Evolutionary conservation across 2,888 invertebrate genomes (phyloP), one percentile per base, ranked within the genome.

Genomic region (Nemotelus pantherinus): DNA sequence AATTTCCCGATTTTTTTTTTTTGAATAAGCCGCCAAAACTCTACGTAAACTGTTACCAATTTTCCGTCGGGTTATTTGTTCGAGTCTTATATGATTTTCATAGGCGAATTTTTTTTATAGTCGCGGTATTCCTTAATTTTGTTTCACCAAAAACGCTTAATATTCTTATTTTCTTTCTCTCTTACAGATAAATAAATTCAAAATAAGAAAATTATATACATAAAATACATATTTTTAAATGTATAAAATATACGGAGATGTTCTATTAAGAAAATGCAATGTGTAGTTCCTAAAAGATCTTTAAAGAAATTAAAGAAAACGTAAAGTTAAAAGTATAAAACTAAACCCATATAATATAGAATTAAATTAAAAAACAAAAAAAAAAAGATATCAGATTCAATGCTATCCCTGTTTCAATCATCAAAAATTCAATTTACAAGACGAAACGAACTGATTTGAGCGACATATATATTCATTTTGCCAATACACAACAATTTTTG

Each of bases 221-320:
- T 68, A 72, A 63, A 47, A 68, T 68, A 78, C 68, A 78, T 77
- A 74, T 70, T 70, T 70, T 70, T 70, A 70, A 70, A 53, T 65
- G 65, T 77, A 71, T 55, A 77, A 77, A 44, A 55, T 65, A 70
- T 70, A 70, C 57, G 70, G 68, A 77, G 68, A 48, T 45, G 58
- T 60, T 43, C 65, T 65, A 65, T 65, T 25, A 65, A 65, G 44
- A 67, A 67, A 76, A 44, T 76, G 76, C 65, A 76, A 76, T 76
- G 76, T 76, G 68, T 76, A 76, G 76, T 76, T 76, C 76, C 76
- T 76, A 76, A 76, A 67, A 50, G 48, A 60, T 74, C 63, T 45
- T 39, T 74, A 39, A 76, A 60, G 3, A 57, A 48, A 67, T 43
- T 25, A 74, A 63, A 4, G 43, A 55, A 53, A 63, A 41, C 41